Base-by-base conservation (phyloP, 2,113 vertebrate genomes). In the human (Homo sapiens) region DNA sequence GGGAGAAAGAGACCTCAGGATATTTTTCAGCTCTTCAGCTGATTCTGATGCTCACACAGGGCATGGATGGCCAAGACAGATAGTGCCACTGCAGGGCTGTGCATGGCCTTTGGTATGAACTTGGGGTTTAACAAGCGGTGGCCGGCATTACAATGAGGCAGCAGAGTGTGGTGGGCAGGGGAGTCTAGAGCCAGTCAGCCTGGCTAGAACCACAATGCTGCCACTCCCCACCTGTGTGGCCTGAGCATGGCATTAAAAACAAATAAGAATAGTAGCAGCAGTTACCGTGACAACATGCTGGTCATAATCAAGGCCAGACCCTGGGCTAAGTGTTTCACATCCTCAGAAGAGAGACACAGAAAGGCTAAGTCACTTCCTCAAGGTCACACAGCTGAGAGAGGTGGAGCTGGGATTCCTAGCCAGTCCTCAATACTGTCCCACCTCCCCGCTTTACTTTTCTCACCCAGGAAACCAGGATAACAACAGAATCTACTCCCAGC, bases 41-140 rank as follows among this genome's bases (percentile, higher is more conserved):
- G 48, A 66, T 55, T 22, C 80, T 45, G 8, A 23, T 10, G 68
- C 68, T 14, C 3, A 38, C 43, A 27, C 16, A 35, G 70, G 79
- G 27, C 0, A 38, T 8, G 27, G 40, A 25, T 4, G 40, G 61
- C 23, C 17, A 43, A 50, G 64, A 25, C 0, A 2, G 23, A 14
- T 0, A 0, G 45, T 16, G 27, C 68, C 14, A 48, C 30, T 2
- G 16, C 10, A 17, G 23, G 38, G 22, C 20, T 27, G 27, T 8
- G 11, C 7, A 0, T 43, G 8, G 43, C 3, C 18, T 59, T 9
- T 0, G 10, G 6, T 2, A 8, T 6, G 4, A 25, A 2, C 85
- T 32, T 61, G 3, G 3, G 55, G 0, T 27, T 32, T 48, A 57
- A 0, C 8, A 17, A 38, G 18, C 0, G 8, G 38, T 5, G 3